These are phyloP conservation scores for Rhineura floridana DNA, from an alignment of 2,113 vertebrate genomes.

Conservation along the genomic window DNA sequence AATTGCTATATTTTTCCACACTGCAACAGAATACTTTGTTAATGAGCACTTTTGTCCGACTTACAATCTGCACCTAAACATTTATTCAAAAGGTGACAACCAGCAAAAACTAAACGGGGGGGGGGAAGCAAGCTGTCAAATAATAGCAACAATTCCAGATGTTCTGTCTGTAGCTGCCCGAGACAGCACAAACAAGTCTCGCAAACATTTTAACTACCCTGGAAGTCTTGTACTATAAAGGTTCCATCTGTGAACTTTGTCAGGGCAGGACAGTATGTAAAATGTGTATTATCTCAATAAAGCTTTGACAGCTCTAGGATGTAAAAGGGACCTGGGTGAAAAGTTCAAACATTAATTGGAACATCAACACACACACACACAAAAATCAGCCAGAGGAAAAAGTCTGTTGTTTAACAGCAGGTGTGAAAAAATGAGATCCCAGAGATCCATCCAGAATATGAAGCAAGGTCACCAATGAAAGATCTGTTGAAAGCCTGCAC, in stretches of 20 bases:
- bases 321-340: conserved; percentile 19
- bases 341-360: conserved; percentile 33
- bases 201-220: background rate
- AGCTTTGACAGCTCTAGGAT: conserved; percentile 17
- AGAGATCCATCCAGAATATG: background rate
- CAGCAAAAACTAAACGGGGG: conserved; percentile 8
- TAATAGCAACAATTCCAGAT: fast-evolving
- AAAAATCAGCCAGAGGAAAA: fast-evolving
- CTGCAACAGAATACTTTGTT: background rate
- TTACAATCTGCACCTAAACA: background rate
- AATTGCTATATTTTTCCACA: background rate
- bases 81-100: background rate
- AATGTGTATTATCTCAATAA: background rate
- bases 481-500: background rate
- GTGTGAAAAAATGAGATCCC: conserved; percentile 1
- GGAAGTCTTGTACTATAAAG: conserved; percentile 3
- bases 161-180: background rate
- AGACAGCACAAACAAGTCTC: background rate
- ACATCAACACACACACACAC: no score
- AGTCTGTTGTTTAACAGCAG: background rate
- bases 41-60: background rate
- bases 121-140: background rate
- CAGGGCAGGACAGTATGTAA: background rate
- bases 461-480: background rate
- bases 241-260: conserved; percentile 1